Base-by-base conservation (phyloP, 2,888 invertebrate genomes). In the Cordilura impudica region DNA sequence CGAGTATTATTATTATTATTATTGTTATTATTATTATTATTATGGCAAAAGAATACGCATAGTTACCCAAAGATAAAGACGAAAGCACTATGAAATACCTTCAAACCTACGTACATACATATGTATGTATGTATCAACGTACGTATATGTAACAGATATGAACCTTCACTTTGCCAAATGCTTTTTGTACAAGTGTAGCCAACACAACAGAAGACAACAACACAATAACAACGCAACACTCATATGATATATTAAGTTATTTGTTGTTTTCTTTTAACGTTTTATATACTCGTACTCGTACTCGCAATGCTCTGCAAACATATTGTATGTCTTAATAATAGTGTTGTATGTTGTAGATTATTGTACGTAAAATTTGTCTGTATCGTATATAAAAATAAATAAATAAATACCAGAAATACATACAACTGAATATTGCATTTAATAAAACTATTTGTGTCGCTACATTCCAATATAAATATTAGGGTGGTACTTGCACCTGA, bases 381-480 rank as follows among this genome's bases (percentile, higher is more conserved):
- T n/a, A n/a, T n/a, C 35, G 21, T 51, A 51, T 35, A n/a, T n/a
- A n/a, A n/a, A n/a, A n/a, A n/a, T n/a, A n/a, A n/a, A n/a, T n/a
- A n/a, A 74, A 74, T 65, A 75, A 79, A 75, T 67, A 75, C 67
- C 70, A 71, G 47, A 67, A 31, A 58, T 45, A 74, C 39, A 56
- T 72, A 67, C 53, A 69, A 69, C 47, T 63, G 65, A 70, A 58
- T 56, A 61, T 67, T 71, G 39, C 61, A 81, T 73, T 74, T 60
- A 81, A 74, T 56, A 51, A 70, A 81, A 81, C 66, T 81, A 81
- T 81, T 81, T 81, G 81, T 81, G 77, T 74, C 77, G 71, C 74
- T 70, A 53, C 77, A 81, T 81, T 81, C 73, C 77, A 66, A 71
- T 70, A 47, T 63, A 39, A 12, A 12, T n/a, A n/a, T 39, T n/a